A percentile compares a stretch with the other conserved stretches of the same genome.
Evolutionary conservation across 2,888 invertebrate species (phyloP).

Genomic region (Eupithecia abbreviata): DNA sequence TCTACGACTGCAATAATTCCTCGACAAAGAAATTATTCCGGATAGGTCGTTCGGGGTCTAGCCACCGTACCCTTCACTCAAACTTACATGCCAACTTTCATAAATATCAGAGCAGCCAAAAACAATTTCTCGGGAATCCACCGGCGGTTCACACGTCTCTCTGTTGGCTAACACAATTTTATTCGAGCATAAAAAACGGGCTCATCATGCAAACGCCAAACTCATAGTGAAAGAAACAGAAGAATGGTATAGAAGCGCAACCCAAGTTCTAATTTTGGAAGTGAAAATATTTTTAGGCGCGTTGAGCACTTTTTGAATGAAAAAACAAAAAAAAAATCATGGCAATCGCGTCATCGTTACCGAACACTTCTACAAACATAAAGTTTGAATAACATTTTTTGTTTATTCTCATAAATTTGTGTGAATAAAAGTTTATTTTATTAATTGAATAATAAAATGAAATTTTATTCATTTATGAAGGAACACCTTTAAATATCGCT

Average conservation of each 20-base stretch:
- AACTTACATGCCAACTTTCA: conserved; percentile 74
- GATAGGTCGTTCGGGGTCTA: conserved; percentile 54
- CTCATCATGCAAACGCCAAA: conserved; percentile 84
- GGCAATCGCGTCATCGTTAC: too few species aligned
- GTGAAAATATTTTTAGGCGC: too few species aligned
- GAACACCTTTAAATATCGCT: neutral
- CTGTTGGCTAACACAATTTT: conserved; percentile 81
- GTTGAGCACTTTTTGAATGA: too few species aligned
- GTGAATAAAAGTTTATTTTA: too few species aligned
- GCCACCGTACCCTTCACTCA: conserved; percentile 72
- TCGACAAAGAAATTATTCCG: conserved; percentile 47
- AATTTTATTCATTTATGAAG: too few species aligned
- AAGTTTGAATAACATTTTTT: too few species aligned
- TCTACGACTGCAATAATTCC: conserved; percentile 2
- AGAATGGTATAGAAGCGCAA: conserved; percentile 25
- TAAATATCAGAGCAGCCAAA: conserved; percentile 81
- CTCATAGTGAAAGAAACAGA: conserved; percentile 44
- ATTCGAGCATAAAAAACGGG: conserved; percentile 83
- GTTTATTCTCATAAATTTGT: too few species aligned
- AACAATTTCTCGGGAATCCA: conserved; percentile 77
- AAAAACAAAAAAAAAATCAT: too few species aligned
- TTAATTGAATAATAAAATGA: too few species aligned
- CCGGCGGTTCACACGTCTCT: conserved; percentile 72
- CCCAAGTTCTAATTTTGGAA: neutral
- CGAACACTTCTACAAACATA: too few species aligned